Percentiles rank a stretch among this genome's conserved stretches.
Conservation (phyloP, 1,140 invertebrate genomes). For the Anastatus disparis region DNA sequence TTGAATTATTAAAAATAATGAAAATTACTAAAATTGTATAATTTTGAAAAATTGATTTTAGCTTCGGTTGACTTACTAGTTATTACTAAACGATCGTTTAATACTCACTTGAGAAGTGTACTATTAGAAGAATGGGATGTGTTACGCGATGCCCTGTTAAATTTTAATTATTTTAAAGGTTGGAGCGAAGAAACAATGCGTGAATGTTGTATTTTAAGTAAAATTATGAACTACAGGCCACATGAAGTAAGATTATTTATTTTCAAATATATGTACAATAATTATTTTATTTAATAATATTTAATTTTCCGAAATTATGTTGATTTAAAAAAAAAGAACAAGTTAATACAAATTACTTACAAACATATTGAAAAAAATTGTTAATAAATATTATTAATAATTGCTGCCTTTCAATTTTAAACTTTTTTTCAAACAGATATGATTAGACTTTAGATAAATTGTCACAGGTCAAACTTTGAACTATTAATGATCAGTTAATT, state of each 20-base stretch:
- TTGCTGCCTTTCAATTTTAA: no score
- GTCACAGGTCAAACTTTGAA: no score
- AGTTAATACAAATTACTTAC: no score
- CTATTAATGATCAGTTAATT: slow-evolving; percentile 1
- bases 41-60: slow-evolving; percentile 42
- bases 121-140: slow-evolving; percentile 72
- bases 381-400: no score
- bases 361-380: no score
- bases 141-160: slow-evolving; percentile 68
- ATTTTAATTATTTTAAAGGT: slow-evolving; percentile 74
- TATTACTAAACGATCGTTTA: slow-evolving; percentile 69
- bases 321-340: slow-evolving; percentile 28
- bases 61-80: slow-evolving; percentile 68
- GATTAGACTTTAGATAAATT: no score
- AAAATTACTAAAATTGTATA: no score
- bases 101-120: slow-evolving; percentile 68
- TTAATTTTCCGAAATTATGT: slow-evolving; percentile 7
- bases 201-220: slow-evolving; percentile 74
- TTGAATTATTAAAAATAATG: no score
- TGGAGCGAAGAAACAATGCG: slow-evolving; percentile 68
- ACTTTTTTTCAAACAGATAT: no score
- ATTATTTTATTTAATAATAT: neutral
- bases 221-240: slow-evolving; percentile 68
- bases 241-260: slow-evolving; percentile 63
- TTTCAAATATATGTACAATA: neutral